Base-by-base conservation (phyloP, 1,140 invertebrate genomes). In the Stegodyphus mimosarum region DNA sequence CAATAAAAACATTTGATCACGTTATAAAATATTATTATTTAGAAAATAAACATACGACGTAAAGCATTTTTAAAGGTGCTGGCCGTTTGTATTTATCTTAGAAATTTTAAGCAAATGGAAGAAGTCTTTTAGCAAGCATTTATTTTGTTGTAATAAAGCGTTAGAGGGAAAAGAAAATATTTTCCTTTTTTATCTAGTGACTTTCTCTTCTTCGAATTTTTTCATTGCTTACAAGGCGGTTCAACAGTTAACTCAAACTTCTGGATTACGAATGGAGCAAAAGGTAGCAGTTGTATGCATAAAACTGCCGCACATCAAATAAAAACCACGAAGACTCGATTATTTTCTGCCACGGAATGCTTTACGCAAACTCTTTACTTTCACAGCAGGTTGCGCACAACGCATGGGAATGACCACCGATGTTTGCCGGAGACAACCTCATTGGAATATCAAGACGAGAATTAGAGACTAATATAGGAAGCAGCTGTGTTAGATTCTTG, bases 371-470 rank as follows among this genome's bases (percentile, higher is more conserved):
- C 51, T 9, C 11, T 73, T 7, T 51, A 73, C 11, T 18, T 6
- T 11, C 10, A 33, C 17, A 60, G 18, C 6, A 74, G 18, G 18
- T 13, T 63, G 72, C 53, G 72, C 52, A 60, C 13, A 52, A 48
- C 33, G 53, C 52, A 74, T 60, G 52, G 72, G 17, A 74, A 60
- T 74, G 72, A 74, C 52, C 53, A 48, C 53, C 51, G 53, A 55
- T 74, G 72, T 74, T 74, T 55, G 49, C 72, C 72, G 48, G 33
- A 13, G 11, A 60, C 5, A 15, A 15, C 53, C 72, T 74, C 72
- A 74, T 74, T 74, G 72, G 72, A 74, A 74, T 74, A 74, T 74
- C 72, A 74, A 74, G 53, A 53, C 3, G 3, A 33, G 33, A 74
- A 48, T 74, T 48, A 74, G 53, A 10, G 18, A 33, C 11, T 13